phyloP scores from a whole-genome alignment of 1,140 invertebrate species.

The Hesperophylax magnus region DNA sequence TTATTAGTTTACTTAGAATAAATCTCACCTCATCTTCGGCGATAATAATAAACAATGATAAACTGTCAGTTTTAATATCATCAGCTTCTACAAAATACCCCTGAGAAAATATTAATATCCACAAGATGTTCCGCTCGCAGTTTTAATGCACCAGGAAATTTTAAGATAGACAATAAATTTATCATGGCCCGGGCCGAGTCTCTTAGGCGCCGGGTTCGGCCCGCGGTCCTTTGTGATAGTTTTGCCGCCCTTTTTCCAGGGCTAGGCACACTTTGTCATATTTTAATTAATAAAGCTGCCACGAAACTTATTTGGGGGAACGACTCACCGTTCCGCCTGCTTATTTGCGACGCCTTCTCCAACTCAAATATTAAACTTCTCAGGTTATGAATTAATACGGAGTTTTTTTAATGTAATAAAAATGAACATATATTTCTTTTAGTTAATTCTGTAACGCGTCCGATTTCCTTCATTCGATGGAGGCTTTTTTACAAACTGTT shows the following conservation, averaged over 20 bases:
- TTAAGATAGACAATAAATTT: conserved; percentile 48
- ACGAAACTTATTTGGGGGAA: conserved; percentile 38
- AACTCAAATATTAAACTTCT: no score
- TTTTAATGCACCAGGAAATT: conserved; percentile 47
- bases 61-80: conserved; percentile 35
- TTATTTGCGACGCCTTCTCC: conserved; percentile 12
- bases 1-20: not conserved
- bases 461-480: no score
- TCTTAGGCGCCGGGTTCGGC: not conserved
- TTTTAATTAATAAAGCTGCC: conserved; percentile 47
- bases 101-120: not conserved
- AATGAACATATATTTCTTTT: no score
- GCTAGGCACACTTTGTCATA: conserved; percentile 34
- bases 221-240: conserved; percentile 14
- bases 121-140: conserved; percentile 33
- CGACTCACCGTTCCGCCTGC: not conserved
- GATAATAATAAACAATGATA: conserved; percentile 32
- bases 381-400: not conserved
- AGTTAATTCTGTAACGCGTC: no score
- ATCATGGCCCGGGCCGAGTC: not conserved
- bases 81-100: conserved; percentile 27
- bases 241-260: not conserved
- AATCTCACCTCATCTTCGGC: conserved; percentile 7
- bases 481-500: no score
- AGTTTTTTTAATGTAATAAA: not conserved